phyloP scores from a whole-genome alignment of 2,797 vertebrate genomes.

The Champsocephalus gunnari region DNA sequence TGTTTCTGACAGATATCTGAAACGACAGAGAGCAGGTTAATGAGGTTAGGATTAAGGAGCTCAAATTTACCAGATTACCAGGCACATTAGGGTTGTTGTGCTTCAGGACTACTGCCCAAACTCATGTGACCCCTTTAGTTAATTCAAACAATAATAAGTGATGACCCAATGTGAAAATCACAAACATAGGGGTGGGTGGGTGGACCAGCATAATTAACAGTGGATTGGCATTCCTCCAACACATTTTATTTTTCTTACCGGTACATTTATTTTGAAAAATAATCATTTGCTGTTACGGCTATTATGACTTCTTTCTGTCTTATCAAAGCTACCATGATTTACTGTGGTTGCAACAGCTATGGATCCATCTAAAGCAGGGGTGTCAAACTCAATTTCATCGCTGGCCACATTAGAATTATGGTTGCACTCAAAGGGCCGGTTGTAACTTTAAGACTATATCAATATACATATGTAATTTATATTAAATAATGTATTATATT shows the following conservation, averaged over 20 bases:
- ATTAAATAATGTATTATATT: too few relatives aligned
- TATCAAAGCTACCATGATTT: not conserved
- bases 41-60: conserved; percentile 34
- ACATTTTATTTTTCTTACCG: not conserved
- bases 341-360: too few relatives aligned
- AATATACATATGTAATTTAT: too few relatives aligned
- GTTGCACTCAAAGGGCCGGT: too few relatives aligned
- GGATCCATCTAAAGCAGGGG: too few relatives aligned
- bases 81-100: not conserved
- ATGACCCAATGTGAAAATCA: not conserved
- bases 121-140: not conserved
- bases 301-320: not conserved
- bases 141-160: not conserved
- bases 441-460: too few relatives aligned
- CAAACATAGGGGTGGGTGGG: not conserved
- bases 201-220: not conserved
- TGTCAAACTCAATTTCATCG: too few relatives aligned
- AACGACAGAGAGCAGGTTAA: conserved; percentile 39
- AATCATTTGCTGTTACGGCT: not conserved
- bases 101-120: not conserved
- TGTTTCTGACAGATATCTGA: conserved; percentile 18
- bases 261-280: not conserved
- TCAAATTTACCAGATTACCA: conserved; percentile 13
- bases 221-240: not conserved
- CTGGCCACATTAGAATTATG: too few relatives aligned